Conservation (phyloP, 2,113 vertebrate species). For the Canis aureus region DNA sequence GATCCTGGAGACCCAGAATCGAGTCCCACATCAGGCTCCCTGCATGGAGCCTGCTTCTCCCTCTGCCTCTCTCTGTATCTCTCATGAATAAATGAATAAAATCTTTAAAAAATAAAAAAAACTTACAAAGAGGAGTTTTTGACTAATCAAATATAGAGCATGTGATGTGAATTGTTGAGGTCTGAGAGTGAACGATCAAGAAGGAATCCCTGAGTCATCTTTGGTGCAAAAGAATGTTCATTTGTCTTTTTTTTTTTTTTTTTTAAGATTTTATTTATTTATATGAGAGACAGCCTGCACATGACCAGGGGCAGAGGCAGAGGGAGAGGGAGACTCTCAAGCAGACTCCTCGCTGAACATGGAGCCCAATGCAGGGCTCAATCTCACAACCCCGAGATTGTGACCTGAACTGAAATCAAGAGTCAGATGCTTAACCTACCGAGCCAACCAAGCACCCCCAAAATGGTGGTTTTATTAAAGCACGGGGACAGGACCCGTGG, state of each 20-base stretch:
- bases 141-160: neutral
- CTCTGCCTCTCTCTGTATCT: too few species aligned
- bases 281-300: neutral
- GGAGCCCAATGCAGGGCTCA: neutral
- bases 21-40: too few species aligned
- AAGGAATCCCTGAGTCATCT: neutral
- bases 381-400: neutral
- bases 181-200: neutral
- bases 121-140: neutral
- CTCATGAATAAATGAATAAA: too few species aligned
- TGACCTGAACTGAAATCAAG: neutral
- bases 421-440: neutral
- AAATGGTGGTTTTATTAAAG: neutral
- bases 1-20: too few species aligned
- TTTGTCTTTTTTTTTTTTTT: too few species aligned
- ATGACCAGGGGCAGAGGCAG: neutral
- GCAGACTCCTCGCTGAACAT: neutral
- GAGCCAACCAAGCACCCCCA: neutral
- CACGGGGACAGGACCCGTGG: neutral
- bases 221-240: neutral
- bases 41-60: too few species aligned
- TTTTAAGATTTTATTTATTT: neutral
- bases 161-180: neutral
- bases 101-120: too few species aligned
- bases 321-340: neutral